Base-by-base conservation (phyloP, 2,888 invertebrate genomes). In the Zonitis immaculata region DNA sequence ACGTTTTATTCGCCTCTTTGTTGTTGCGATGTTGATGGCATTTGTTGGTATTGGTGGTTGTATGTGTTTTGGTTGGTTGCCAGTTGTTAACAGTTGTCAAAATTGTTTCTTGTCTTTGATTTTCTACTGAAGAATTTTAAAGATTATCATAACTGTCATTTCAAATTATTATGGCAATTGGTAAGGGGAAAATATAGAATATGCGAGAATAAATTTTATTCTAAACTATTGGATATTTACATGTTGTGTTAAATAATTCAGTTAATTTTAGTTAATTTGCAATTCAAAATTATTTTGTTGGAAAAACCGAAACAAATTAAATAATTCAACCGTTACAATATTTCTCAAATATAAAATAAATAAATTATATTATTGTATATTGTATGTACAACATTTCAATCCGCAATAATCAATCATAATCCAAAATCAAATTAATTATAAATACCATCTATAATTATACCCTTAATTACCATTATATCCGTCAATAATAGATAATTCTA, bases 1-100 rank as follows among this genome's bases (percentile, higher is more conserved):
- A 56, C 56, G 56, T 56, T 56, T 56, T 56, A 56, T 51, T 56
- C 56, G 50, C 56, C 52, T 56, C 52, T 52, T 56, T 56, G 50
- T 56, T 56, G 50, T 18, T 39, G 39, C 20, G 39, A 18, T 20
- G 39, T 6, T 9, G 39, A 9, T 5, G 39, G 16, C 39, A 22
- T 22, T 22, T 3, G 18, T 1, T 3, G 18, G 16, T 8, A 14
- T 2, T 35, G 30, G 14, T 14, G 14, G 12, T 7, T n/a, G 30
- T 32, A n/a, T 1, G 32, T 16, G 16, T 7, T 16, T 39, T 35
- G 35, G 35, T 50, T 52, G 50, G 50, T 50, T 52, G 56, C 47
- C 53, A 52, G 50, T 52, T 53, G 56, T 56, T 56, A 48, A 50
- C 52, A 55, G 56, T 52, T 56, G 52, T 52, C 52, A 56, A 53